Evolutionary conservation across 2,888 invertebrate genomes (phyloP).

Genomic region (Hyppa rectilinea): DNA sequence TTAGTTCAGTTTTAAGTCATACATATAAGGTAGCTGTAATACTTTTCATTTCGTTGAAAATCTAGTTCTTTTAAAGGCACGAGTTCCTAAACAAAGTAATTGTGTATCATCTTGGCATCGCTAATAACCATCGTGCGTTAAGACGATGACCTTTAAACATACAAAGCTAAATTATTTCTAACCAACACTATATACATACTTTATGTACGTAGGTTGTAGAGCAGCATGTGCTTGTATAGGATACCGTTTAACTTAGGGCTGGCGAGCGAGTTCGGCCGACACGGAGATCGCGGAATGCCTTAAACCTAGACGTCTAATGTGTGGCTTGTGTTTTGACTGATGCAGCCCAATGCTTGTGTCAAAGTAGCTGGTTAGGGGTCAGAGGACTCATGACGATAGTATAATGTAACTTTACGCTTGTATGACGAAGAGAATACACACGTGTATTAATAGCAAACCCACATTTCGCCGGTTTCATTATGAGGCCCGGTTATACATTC

Average conservation of each 20-base stretch:
- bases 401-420: background rate
- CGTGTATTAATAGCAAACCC: background rate
- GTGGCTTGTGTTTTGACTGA: background rate
- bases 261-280: slow-evolving; percentile 7
- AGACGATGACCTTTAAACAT: slow-evolving; percentile 11
- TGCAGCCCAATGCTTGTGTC: background rate
- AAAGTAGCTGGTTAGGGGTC: background rate
- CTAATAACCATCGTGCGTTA: background rate
- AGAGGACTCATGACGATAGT: background rate
- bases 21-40: background rate
- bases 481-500: too few species aligned
- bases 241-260: slow-evolving; percentile 27
- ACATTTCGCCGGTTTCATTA: background rate
- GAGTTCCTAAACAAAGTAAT: too few species aligned
- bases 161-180: slow-evolving; percentile 5
- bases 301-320: slow-evolving; percentile 11
- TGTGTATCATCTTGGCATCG: background rate
- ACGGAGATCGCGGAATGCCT: slow-evolving; percentile 29
- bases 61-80: background rate
- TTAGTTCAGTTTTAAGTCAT: background rate
- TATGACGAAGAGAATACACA: background rate
- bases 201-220: background rate
- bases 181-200: background rate
- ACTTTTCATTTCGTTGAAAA: background rate
- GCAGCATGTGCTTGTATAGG: slow-evolving; percentile 17